These are phyloP conservation scores for Pycnonotus jocosus DNA, from an alignment of 2,113 vertebrate species.

Conservation along the genomic window DNA sequence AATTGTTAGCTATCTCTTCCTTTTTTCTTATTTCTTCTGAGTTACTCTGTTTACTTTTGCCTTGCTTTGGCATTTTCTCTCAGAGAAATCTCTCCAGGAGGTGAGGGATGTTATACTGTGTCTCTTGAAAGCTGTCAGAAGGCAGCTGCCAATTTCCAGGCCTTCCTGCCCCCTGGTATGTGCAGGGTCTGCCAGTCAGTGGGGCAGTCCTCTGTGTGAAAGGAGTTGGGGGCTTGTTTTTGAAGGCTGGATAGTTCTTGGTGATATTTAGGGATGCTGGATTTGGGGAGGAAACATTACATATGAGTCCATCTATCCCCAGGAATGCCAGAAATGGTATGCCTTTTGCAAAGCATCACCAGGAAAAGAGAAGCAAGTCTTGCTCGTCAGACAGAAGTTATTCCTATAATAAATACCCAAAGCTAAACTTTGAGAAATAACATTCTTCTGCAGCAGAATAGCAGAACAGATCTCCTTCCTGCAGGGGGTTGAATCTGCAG, in stretches of 20 bases:
- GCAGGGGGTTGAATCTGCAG: neutral
- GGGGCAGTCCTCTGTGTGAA: accelerated
- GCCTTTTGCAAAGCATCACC: neutral
- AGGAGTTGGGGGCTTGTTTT: neutral
- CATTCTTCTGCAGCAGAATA: neutral
- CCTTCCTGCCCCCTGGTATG: neutral
- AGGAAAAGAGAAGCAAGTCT: neutral
- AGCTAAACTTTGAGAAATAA: neutral
- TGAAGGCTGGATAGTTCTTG: neutral
- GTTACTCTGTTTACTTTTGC: neutral
- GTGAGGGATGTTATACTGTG: neutral
- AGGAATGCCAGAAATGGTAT: neutral
- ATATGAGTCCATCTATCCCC: accelerated
- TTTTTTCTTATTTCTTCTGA: neutral
- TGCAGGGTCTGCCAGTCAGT: neutral
- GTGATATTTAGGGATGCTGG: neutral
- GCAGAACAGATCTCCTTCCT: neutral
- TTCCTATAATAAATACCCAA: neutral
- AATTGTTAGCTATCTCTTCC: neutral
- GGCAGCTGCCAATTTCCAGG: neutral
- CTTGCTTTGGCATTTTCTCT: neutral
- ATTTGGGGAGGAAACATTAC: neutral
- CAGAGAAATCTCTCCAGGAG: neutral
- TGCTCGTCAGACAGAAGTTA: neutral
- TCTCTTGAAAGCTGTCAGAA: neutral